These are phyloP conservation scores for Byasa hedistus DNA, from an alignment of 2,888 invertebrate species.

Conservation along the genomic window DNA sequence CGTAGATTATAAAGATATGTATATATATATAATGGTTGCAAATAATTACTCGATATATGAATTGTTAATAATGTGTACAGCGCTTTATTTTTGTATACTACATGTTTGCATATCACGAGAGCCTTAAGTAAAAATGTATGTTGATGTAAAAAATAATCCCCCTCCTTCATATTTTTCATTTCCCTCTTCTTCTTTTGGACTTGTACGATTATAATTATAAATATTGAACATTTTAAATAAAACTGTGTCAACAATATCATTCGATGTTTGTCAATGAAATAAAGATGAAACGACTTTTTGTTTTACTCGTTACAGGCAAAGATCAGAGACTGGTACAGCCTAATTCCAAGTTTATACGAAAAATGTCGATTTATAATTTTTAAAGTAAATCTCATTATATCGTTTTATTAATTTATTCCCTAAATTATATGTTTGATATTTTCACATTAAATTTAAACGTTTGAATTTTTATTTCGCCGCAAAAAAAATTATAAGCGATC, in stretches of 20 bases:
- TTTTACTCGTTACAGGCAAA: no score
- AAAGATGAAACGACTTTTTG: no score
- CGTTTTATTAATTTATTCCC: no score
- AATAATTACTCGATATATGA: slow-evolving; percentile 36
- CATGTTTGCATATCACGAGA: slow-evolving; percentile 72
- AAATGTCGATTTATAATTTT: no score
- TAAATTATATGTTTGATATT: neutral
- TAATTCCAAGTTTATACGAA: no score
- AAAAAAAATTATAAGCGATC: neutral
- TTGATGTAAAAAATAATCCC: slow-evolving; percentile 39
- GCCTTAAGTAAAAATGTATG: slow-evolving; percentile 63
- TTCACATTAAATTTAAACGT: no score
- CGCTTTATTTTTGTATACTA: slow-evolving; percentile 75
- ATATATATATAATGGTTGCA: slow-evolving; percentile 18
- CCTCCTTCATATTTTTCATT: slow-evolving; percentile 37
- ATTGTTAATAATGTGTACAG: slow-evolving; percentile 65
- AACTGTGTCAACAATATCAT: neutral
- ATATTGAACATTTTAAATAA: neutral
- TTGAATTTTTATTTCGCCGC: no score
- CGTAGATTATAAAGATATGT: slow-evolving; percentile 6
- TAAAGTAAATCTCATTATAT: no score
- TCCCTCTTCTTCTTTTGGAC: slow-evolving; percentile 30
- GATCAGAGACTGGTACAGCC: no score
- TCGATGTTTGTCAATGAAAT: neutral
- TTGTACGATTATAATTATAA: slow-evolving; percentile 25